These are phyloP conservation scores for Platyscapa corneri DNA, from an alignment of 1,140 invertebrate genomes.

Conservation along the genomic window DNA sequence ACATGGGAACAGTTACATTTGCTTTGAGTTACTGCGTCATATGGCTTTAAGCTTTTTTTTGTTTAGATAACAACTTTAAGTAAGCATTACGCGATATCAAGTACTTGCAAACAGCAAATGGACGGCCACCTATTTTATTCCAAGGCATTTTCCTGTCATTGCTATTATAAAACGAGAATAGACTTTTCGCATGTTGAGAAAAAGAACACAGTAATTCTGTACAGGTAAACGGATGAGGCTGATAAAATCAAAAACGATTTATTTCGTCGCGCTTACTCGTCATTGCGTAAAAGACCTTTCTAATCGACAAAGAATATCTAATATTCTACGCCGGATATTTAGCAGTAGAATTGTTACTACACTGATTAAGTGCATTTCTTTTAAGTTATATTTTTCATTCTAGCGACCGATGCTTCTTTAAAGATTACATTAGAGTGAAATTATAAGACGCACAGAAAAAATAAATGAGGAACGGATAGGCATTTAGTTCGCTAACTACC, in stretches of 20 bases:
- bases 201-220: neutral
- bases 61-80: neutral
- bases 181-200: neutral
- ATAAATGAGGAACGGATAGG: neutral
- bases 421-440: neutral
- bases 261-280: neutral
- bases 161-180: neutral
- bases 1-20: neutral
- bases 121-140: no score
- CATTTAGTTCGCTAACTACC: neutral
- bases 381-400: neutral
- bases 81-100: neutral
- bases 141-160: neutral
- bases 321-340: neutral
- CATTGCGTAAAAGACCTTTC: neutral
- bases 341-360: neutral
- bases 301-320: neutral
- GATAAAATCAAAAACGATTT: neutral
- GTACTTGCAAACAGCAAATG: neutral
- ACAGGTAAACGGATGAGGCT: neutral
- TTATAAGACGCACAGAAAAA: neutral
- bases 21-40: neutral
- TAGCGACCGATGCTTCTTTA: neutral
- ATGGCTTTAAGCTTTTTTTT: neutral
- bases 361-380: neutral